Base-by-base conservation (phyloP, 2,113 vertebrate species). In the Himantopus leucocephalus region DNA sequence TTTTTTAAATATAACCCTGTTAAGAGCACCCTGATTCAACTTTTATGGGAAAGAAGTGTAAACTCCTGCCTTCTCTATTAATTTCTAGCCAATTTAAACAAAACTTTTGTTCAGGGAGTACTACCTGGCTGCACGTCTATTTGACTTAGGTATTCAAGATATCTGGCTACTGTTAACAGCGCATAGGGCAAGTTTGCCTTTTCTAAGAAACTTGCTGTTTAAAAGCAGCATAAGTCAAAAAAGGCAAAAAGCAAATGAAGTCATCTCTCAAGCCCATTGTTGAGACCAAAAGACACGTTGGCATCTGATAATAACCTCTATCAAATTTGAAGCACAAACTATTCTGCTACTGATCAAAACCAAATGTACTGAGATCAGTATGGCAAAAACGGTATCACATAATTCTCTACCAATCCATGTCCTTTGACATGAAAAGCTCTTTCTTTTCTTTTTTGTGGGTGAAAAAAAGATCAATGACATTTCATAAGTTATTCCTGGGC, bases 261-360 rank as follows among this genome's bases (percentile, higher is more conserved):
- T 56, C 1, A 10, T 83, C 15, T 89, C 35, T 88, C 8, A 80
- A 47, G 27, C 22, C 20, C 1, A 0, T n/a, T 67, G 21, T 10
- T 50, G 34, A 84, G 20, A 67, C 20, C 6, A 10, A 48, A 83
- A 96, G 84, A 96, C 72, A 97, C 94, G 23, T 50, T 50, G 23
- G 11, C 48, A 50, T 50, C 22, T 96, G 88, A 94, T 95, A 92
- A 92, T 70, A 91, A 81, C 24, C 37, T 76, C 85, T 92, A 80
- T 97, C 50, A 45, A 92, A 94, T 97, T 70, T 94, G 50, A 97
- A 97, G 83, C 39, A 93, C 52, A 94, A 95, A 90, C 15, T 63
- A 80, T 93, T 94, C 88, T 96, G 74, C 53, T 82, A 60, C 77
- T 96, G 87, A 80, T 96, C 89, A 97, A 97, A 97, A 91, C 9